A percentile compares a stretch with the other conserved stretches of the same genome.
Evolutionary conservation across 2,113 vertebrate species (phyloP).

Genomic region (Lampris megalopsis): DNA sequence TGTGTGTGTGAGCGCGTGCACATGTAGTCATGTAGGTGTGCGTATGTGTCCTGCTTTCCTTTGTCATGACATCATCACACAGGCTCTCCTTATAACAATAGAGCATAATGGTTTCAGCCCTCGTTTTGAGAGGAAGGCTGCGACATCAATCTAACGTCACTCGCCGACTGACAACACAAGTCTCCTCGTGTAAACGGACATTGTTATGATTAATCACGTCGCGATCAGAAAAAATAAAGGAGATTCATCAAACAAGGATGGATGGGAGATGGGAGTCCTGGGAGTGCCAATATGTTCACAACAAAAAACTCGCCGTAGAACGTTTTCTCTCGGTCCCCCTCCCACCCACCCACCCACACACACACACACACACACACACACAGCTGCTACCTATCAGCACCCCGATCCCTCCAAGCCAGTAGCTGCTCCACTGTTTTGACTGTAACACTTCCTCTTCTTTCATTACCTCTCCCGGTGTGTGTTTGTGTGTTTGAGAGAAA

Average conservation of each 20-base stretch:
- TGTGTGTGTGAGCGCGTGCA: slow-evolving; percentile 22
- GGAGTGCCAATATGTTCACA: slow-evolving; percentile 77
- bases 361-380: slow-evolving; percentile 49
- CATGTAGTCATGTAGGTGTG: background rate
- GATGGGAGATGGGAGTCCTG: slow-evolving; percentile 53
- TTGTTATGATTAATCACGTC: slow-evolving; percentile 77
- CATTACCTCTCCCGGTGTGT: slow-evolving; percentile 68
- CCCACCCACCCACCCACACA: slow-evolving; percentile 8
- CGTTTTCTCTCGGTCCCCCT: slow-evolving; percentile 31
- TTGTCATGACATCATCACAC: slow-evolving; percentile 76
- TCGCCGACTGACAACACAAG: slow-evolving; percentile 66
- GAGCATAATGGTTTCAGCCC: slow-evolving; percentile 52
- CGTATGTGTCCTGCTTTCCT: slow-evolving; percentile 51
- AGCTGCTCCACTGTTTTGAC: slow-evolving; percentile 81
- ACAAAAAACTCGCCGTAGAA: slow-evolving; percentile 72
- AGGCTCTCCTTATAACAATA: slow-evolving; percentile 69
- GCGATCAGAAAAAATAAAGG: slow-evolving; percentile 75
- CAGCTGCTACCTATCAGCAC: slow-evolving; percentile 81
- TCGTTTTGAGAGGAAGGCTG: slow-evolving; percentile 66
- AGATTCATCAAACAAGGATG: slow-evolving; percentile 74
- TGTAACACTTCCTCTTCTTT: slow-evolving; percentile 81
- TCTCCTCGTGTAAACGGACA: slow-evolving; percentile 55
- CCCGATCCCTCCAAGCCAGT: slow-evolving; percentile 75
- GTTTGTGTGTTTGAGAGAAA: slow-evolving; percentile 17
- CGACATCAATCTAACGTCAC: slow-evolving; percentile 72